Percentiles rank a stretch among this genome's conserved stretches.
Evolutionary conservation across 2,113 vertebrate species (phyloP).

Genomic region (Tetraodon nigroviridis): DNA sequence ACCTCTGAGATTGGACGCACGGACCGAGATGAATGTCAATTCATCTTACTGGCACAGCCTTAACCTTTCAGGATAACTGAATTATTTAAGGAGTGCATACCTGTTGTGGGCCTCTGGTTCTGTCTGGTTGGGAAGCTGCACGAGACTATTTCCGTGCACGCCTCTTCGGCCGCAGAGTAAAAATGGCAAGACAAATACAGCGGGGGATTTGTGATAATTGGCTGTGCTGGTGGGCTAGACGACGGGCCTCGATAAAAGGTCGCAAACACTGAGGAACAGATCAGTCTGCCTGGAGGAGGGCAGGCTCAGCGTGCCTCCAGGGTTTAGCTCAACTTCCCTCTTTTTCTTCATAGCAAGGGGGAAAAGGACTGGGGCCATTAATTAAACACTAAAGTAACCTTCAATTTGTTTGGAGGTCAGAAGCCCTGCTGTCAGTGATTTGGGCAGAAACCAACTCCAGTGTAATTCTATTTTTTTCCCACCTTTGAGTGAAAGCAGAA

Average conservation of each 20-base stretch:
- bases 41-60: constrained; percentile 56
- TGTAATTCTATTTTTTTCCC: constrained; percentile 15
- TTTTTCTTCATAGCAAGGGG: constrained; percentile 30
- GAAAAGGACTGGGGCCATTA: constrained; percentile 47
- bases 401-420: constrained; percentile 64
- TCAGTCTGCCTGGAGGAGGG: constrained; percentile 58
- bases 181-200: constrained; percentile 74
- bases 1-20: constrained; percentile 32
- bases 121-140: constrained; percentile 51
- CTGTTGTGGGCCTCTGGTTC: constrained; percentile 66
- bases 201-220: constrained; percentile 73
- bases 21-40: constrained; percentile 74
- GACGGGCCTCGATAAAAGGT: constrained; percentile 68
- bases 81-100: constrained; percentile 76
- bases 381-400: constrained; percentile 59
- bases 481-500: constrained; percentile 2
- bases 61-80: constrained; percentile 78
- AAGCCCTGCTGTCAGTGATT: constrained; percentile 35
- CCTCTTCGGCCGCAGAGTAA: constrained; percentile 58
- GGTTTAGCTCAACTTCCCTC: constrained; percentile 49
- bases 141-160: constrained; percentile 49
- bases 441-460: constrained; percentile 14
- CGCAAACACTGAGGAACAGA: constrained; percentile 62
- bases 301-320: constrained; percentile 44
- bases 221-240: constrained; percentile 63